These are phyloP conservation scores for Tetraodon nigroviridis DNA, from an alignment of 2,113 vertebrate genomes.

Conservation along the genomic window DNA sequence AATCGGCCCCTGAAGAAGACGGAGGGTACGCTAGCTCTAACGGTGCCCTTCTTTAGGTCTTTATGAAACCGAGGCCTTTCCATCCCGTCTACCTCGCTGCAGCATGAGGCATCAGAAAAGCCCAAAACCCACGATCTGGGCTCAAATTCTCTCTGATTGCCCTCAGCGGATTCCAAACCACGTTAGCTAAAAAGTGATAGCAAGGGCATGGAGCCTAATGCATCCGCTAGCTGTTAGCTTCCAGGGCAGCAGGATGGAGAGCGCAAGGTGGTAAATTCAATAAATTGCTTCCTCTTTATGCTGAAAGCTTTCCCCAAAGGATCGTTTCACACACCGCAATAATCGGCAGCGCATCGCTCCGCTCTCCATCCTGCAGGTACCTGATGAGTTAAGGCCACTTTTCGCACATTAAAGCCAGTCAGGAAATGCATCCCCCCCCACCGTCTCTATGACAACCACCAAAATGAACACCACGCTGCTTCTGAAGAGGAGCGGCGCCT, in stretches of 20 bases:
- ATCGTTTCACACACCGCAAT: slow-evolving; percentile 30
- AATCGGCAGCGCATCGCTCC: slow-evolving; percentile 17
- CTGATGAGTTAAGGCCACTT: slow-evolving; percentile 15
- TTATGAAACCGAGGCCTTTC: slow-evolving; percentile 23
- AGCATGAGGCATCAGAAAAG: slow-evolving; percentile 31
- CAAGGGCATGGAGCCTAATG: slow-evolving; percentile 53
- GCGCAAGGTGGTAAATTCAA: slow-evolving; percentile 41
- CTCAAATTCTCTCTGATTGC: slow-evolving; percentile 44
- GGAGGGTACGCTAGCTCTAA: no score
- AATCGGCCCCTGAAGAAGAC: no score
- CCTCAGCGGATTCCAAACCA: slow-evolving; percentile 55
- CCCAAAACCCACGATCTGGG: slow-evolving; percentile 51
- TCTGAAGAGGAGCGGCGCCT: no score
- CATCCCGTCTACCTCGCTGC: slow-evolving; percentile 31
- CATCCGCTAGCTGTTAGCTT: slow-evolving; percentile 39
- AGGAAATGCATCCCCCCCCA: no score
- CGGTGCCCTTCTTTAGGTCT: no score
- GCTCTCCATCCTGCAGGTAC: slow-evolving; percentile 14
- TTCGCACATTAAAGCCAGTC: not conserved
- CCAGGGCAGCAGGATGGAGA: slow-evolving; percentile 23
- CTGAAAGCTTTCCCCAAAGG: slow-evolving; percentile 36
- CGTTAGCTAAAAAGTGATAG: slow-evolving; percentile 43
- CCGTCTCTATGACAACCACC: no score
- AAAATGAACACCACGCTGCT: no score
- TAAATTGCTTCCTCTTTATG: slow-evolving; percentile 37